Base-by-base conservation (phyloP, 2,797 vertebrate genomes). In the Enteromius treurensis region DNA sequence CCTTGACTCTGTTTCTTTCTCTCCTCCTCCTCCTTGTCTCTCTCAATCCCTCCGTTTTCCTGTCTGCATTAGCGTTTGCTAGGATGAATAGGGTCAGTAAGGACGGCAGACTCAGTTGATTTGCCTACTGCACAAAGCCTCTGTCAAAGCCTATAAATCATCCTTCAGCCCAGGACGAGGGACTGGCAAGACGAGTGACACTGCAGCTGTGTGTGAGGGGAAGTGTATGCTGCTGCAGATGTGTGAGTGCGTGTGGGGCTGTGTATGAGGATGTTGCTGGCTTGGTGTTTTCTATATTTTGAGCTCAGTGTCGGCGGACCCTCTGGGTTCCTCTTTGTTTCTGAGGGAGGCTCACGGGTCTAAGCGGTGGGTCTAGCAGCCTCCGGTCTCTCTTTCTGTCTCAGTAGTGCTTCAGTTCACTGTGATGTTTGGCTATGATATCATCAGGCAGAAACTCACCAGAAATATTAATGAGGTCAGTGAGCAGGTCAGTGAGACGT, bases 131-230 rank as follows among this genome's bases (percentile, higher is more conserved):
- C 69, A 85, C 83, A 82, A 82, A 87, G 83, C 86, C 65, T 80
- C 80, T 87, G 86, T 85, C 86, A 87, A 42, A 68, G 64, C 23
- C 26, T 65, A 87, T 85, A 87, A 69, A 85, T 85, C 86, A 87
- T 58, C 45, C 86, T 76, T 79, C 70, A 85, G 83, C 79, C 29
- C 81, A 32, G 70, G 40, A 81, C 47, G 67, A 26, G 73, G 78
- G 45, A 60, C 73, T 74, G 81, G 81, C 62, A n/a, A 76, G 65
- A 23, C 68, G 73, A 83, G 76, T 82, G 83, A 79, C 83, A 85
- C 76, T 84, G 83, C 70, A 82, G 74, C 60, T 64, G 6, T 82
- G 79, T 86, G 51, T 62, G 80, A 58, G 21, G 49, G 62, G 34
- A 68, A 11, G 60, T 77, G 77, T 86, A 78, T 74, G 71, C 80